Base-by-base conservation (phyloP, 2,888 invertebrate genomes). In the Philonicus albiceps region DNA sequence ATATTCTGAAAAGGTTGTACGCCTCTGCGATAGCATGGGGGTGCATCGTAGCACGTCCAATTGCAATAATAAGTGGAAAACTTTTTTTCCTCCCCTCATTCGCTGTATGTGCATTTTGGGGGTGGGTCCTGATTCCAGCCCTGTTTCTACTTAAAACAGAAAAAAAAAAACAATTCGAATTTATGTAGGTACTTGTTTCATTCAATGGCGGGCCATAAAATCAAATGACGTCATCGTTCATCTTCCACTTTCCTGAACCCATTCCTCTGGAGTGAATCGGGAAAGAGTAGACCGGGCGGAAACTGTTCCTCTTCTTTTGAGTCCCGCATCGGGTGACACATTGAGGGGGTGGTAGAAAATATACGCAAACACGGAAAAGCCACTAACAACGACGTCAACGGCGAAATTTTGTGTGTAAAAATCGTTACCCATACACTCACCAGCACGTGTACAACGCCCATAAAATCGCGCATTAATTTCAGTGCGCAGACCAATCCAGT, bases 361-460 rank as follows among this genome's bases (percentile, higher is more conserved):
- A 74, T 34, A 31, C 74, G n/a, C 74, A 74, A 74, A 31, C 30
- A 27, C 27, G 27, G 27, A 73, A 30, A 30, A 73, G 16, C 73
- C 73, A 27, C 27, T 34, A 3, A 53, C 80, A 53, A 80, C 43
- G 31, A 22, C 22, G 16, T 16, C 13, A 27, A 30, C 6, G 22
- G 34, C 43, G 40, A 11, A 78, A 43, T 78, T 37, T 43, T 34
- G 53, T 49, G 49, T 64, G 64, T 13, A 27, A 64, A 43, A 43
- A 43, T 13, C 3, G 0, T 13, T 16, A 43, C 40, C 1, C 27
- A 19, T 27, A 81, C 49, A 43, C 6, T n/a, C 55, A 81, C 81
- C 34, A 81, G 6, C 55, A 81, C 81, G 55, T 81, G 55, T 81
- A 53, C 81, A 81, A 81, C 81, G 81, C 81, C 81, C 81, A 81